Conservation (phyloP, 2,113 vertebrate species). For the Bostrychus sinensis region DNA sequence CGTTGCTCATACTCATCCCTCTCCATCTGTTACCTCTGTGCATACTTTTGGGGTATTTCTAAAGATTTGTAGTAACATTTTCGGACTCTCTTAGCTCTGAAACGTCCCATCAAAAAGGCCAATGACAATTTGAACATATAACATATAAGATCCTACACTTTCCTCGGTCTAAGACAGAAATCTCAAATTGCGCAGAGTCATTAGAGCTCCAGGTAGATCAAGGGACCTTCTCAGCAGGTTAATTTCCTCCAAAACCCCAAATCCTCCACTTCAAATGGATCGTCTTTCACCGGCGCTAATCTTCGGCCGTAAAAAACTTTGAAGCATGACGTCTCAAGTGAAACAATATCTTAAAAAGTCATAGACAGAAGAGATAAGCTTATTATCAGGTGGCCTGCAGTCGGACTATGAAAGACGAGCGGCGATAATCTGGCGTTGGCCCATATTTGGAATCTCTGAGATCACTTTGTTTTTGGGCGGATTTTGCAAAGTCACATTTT, state of each 20-base stretch:
- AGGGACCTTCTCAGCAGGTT: conserved; percentile 62
- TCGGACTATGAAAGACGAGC: conserved; percentile 57
- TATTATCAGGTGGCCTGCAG: conserved; percentile 60
- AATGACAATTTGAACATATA: too few species aligned
- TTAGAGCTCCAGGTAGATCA: conserved; percentile 69
- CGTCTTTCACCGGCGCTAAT: conserved; percentile 63
- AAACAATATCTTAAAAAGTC: conserved; percentile 37
- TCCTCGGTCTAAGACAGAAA: conserved; percentile 35
- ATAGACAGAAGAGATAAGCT: conserved; percentile 60
- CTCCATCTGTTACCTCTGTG: too few species aligned
- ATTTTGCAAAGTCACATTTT: conserved; percentile 57
- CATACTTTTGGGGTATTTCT: too few species aligned
- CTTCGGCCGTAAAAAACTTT: conserved; percentile 58
- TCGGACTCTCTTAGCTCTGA: too few species aligned
- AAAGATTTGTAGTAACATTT: too few species aligned
- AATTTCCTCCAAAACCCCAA: conserved; percentile 73
- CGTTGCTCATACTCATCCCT: too few species aligned
- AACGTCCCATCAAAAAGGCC: too few species aligned
- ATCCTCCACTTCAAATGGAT: conserved; percentile 72
- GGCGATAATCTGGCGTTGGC: conserved; percentile 45
- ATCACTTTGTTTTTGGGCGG: too few species aligned
- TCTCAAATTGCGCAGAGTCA: conserved; percentile 64
- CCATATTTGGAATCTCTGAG: too few species aligned
- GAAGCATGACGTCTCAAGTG: conserved; percentile 60
- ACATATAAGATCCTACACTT: too few species aligned